These are phyloP conservation scores for Myotis davidii DNA, from an alignment of 2,113 vertebrate species.

Conservation along the genomic window DNA sequence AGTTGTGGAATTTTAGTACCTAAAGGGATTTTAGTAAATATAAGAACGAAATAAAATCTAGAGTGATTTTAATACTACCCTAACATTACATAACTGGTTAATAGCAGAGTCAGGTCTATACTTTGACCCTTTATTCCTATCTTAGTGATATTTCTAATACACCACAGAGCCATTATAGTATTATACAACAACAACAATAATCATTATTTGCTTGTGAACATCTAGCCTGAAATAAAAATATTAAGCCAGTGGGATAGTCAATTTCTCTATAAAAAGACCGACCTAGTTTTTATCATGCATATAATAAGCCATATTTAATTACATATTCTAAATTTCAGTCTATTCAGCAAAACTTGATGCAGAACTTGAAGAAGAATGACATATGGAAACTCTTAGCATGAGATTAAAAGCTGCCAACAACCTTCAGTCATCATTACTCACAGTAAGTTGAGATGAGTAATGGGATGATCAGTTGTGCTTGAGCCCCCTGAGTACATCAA, in stretches of 20 bases:
- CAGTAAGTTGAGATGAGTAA: constrained; percentile 1
- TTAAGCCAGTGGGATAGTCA: constrained; percentile 16
- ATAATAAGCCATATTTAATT: constrained; percentile 49
- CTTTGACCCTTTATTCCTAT: not conserved
- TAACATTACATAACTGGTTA: constrained; percentile 28
- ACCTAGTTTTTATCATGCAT: constrained; percentile 22
- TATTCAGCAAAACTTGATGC: constrained; percentile 45
- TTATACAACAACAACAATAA: constrained; percentile 31
- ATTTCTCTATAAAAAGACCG: constrained; percentile 44
- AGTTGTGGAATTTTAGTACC: constrained; percentile 45
- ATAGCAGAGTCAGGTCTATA: not conserved
- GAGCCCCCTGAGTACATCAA: not conserved
- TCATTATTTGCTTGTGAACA: constrained; percentile 18
- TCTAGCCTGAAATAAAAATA: constrained; percentile 52
- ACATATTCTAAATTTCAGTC: constrained; percentile 39
- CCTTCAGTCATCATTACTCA: constrained; percentile 60
- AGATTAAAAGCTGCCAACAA: constrained; percentile 58
- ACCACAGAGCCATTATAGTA: not conserved
- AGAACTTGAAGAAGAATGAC: constrained; percentile 48
- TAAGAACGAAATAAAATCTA: constrained; percentile 44
- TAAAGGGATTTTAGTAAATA: constrained; percentile 25
- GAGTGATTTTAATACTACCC: constrained; percentile 25
- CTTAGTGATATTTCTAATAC: not conserved
- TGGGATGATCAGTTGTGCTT: not conserved
- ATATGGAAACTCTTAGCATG: constrained; percentile 40